Percentiles rank a stretch among this genome's conserved stretches.
These are phyloP conservation scores for Paramisgurnus dabryanus DNA, from an alignment of 2,113 vertebrate species.

Conservation along the genomic window DNA sequence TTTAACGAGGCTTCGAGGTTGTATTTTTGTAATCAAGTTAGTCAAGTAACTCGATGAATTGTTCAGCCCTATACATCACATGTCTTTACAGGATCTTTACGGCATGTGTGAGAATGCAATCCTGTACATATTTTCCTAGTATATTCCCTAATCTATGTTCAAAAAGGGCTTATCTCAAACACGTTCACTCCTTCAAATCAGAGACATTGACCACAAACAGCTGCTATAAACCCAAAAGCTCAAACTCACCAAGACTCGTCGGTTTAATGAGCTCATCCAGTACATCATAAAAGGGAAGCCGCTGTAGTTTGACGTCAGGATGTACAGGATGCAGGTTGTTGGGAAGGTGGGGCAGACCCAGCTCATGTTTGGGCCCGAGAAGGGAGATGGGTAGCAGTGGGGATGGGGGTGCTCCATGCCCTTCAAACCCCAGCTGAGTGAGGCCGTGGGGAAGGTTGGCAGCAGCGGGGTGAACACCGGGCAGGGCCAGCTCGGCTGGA, in stretches of 20 bases:
- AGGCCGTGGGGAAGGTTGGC: constrained; percentile 83
- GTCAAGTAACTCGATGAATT: too few relatives aligned
- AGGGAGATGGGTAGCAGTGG: constrained; percentile 92
- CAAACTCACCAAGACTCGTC: constrained; percentile 91
- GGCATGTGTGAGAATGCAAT: too few relatives aligned
- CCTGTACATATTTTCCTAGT: too few relatives aligned
- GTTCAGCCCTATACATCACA: too few relatives aligned
- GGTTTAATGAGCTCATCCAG: constrained; percentile 98
- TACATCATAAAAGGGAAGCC: constrained; percentile 96
- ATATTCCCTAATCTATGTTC: too few relatives aligned
- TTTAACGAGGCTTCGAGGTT: too few relatives aligned
- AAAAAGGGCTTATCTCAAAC: background rate
- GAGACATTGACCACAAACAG: background rate
- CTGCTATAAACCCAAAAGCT: background rate
- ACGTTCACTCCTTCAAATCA: background rate
- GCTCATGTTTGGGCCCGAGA: constrained; percentile 95
- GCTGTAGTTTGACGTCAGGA: constrained; percentile 96
- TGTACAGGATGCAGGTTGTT: constrained; percentile 93
- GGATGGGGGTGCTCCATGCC: constrained; percentile 85
- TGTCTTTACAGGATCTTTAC: too few relatives aligned
- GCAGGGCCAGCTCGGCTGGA: constrained; percentile 86
- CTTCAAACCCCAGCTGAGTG: constrained; percentile 89
- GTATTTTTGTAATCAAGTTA: too few relatives aligned
- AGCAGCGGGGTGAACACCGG: constrained; percentile 84
- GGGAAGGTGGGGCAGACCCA: constrained; percentile 91